A percentile compares a stretch with the other conserved stretches of the same genome.
Conservation (phyloP, 2,888 invertebrate genomes). For the Mamestra brassicae region DNA sequence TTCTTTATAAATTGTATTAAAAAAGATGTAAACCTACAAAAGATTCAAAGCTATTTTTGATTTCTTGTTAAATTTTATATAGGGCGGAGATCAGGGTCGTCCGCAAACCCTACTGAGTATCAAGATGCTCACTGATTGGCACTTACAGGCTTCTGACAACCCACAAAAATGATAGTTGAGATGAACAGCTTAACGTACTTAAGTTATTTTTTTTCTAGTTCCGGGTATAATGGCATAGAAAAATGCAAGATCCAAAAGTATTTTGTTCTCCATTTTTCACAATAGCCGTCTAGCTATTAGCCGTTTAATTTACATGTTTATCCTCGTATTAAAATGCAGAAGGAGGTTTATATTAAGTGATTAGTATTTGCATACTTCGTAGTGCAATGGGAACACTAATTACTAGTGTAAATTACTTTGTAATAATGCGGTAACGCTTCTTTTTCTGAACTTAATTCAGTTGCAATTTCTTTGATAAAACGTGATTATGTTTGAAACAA, state of each 20-base stretch:
- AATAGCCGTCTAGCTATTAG: not conserved
- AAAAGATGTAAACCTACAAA: too few relatives aligned
- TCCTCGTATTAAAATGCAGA: conserved; percentile 10
- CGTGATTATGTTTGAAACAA: not conserved
- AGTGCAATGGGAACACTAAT: conserved; percentile 30
- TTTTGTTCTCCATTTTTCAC: conserved; percentile 15
- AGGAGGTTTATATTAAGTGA: conserved; percentile 35
- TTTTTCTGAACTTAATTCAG: not conserved
- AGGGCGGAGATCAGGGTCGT: too few relatives aligned
- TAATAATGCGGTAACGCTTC: not conserved
- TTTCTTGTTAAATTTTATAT: too few relatives aligned
- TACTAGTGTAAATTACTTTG: conserved; percentile 18
- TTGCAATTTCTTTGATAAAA: not conserved
- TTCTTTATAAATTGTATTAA: too few relatives aligned
- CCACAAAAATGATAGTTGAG: too few relatives aligned
- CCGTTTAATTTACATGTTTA: conserved; percentile 24
- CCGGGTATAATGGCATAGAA: not conserved
- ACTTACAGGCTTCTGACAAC: too few relatives aligned
- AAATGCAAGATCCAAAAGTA: not conserved
- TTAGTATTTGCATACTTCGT: conserved; percentile 37
- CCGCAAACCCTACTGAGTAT: too few relatives aligned
- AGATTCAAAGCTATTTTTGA: too few relatives aligned
- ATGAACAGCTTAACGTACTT: too few relatives aligned
- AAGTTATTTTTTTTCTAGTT: too few relatives aligned
- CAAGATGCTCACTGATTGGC: too few relatives aligned